These are phyloP conservation scores for Nylanderia fulva DNA, from an alignment of 1,140 invertebrate genomes.

Conservation along the genomic window DNA sequence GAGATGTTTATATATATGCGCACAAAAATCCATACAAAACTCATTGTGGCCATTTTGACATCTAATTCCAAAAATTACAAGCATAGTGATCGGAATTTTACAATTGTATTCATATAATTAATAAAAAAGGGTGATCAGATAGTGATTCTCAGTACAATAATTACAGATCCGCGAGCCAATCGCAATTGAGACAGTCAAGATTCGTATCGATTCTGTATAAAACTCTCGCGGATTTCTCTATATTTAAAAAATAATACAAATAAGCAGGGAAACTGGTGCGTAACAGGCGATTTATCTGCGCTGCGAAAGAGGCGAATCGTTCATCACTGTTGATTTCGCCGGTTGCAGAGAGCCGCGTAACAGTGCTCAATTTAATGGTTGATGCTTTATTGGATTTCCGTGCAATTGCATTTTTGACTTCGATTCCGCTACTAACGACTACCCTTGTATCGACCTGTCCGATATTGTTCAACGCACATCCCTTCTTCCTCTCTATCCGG, in stretches of 20 bases:
- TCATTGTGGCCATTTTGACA: no score
- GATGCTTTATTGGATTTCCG: constrained; percentile 80
- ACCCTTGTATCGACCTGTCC: constrained; percentile 66
- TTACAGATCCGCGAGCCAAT: not conserved
- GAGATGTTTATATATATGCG: no score
- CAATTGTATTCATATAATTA: not conserved
- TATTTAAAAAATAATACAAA: constrained; percentile 50
- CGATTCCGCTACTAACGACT: constrained; percentile 76
- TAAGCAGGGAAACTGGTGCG: constrained; percentile 3
- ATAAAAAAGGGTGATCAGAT: not conserved
- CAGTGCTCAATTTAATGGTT: constrained; percentile 80
- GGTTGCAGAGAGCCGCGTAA: constrained; percentile 31
- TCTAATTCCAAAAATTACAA: no score
- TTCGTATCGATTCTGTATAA: constrained; percentile 29
- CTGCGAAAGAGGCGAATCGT: constrained; percentile 59
- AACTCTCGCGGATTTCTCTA: not conserved
- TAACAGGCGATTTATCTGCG: constrained; percentile 61
- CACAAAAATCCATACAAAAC: no score
- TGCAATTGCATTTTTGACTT: constrained; percentile 78
- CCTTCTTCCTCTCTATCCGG: not conserved
- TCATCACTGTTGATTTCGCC: constrained; percentile 64
- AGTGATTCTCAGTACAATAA: not conserved
- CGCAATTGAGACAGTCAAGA: not conserved
- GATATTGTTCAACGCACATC: not conserved
- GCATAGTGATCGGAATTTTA: no score